Conservation (phyloP, 2,113 vertebrate genomes). For the Heterotilapia buettikoferi region DNA sequence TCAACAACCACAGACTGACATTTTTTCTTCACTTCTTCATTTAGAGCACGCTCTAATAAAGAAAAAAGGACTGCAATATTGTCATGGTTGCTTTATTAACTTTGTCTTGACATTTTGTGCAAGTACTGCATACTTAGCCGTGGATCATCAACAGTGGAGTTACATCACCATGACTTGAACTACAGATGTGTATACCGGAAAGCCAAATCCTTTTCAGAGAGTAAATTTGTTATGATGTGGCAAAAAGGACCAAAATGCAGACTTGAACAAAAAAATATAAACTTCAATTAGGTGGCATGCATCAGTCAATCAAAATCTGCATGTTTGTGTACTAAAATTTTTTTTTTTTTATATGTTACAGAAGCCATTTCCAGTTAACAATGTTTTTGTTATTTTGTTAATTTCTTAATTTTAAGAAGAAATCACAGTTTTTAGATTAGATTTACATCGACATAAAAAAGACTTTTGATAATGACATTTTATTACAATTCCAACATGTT, state of each 20-base stretch:
- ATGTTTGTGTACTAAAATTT: neutral
- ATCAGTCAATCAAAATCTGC: neutral
- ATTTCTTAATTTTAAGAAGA: neutral
- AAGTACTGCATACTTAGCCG: neutral
- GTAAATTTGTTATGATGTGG: accelerated
- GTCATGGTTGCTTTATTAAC: neutral
- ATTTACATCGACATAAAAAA: neutral
- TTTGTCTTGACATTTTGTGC: neutral
- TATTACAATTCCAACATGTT: neutral
- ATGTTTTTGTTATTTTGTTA: neutral
- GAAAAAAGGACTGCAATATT: neutral
- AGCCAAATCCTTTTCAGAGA: neutral
- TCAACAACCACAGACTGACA: neutral
- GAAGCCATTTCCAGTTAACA: neutral
- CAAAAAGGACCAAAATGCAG: neutral
- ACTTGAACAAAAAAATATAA: neutral
- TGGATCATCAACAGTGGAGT: neutral
- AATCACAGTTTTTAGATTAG: neutral
- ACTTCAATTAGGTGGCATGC: neutral
- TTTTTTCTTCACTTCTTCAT: neutral
- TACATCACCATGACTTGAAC: neutral
- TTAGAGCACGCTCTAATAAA: neutral
- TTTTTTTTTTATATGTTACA: accelerated
- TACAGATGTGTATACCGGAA: neutral
- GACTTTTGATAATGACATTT: neutral